Conservation (phyloP, 1,140 invertebrate genomes). For the Helicoverpa armigera region DNA sequence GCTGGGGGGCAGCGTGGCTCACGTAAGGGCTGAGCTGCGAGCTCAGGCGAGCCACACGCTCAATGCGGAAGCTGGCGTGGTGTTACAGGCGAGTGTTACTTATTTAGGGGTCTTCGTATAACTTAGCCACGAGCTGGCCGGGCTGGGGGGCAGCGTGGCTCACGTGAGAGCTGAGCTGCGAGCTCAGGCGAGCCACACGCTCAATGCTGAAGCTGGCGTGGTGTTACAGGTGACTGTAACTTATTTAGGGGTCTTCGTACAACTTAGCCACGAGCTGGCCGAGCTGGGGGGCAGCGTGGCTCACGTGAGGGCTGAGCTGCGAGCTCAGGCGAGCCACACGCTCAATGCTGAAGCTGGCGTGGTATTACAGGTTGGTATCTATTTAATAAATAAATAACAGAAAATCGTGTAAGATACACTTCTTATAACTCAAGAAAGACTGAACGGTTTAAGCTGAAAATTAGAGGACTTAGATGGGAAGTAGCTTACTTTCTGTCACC, state of each 20-base stretch:
- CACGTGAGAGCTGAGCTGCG: constrained; percentile 94
- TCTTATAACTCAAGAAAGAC: too few species aligned
- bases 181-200: constrained; percentile 91
- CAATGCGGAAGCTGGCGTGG: constrained; percentile 88
- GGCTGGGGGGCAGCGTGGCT: constrained; percentile 94
- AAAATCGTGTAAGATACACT: too few species aligned
- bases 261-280: constrained; percentile 92
- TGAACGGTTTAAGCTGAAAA: too few species aligned
- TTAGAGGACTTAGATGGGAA: too few species aligned
- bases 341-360: constrained; percentile 89
- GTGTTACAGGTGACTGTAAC: too few species aligned
- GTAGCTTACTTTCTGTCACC: too few species aligned
- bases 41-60: constrained; percentile 92
- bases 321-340: constrained; percentile 91
- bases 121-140: constrained; percentile 92
- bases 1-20: constrained; percentile 94
- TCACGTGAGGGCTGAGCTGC: constrained; percentile 94
- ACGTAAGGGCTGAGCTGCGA: constrained; percentile 93
- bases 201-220: constrained; percentile 89
- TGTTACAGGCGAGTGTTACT: not conserved
- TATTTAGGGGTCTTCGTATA: constrained; percentile 89
- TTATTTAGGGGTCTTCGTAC: constrained; percentile 90
- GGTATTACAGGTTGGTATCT: not conserved
- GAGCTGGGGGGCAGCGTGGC: constrained; percentile 95
- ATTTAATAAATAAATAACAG: too few species aligned